A percentile compares a stretch with the other conserved stretches of the same genome.
phyloP scores from a whole-genome alignment of 1,140 invertebrate genomes.

The Apis laboriosa region DNA sequence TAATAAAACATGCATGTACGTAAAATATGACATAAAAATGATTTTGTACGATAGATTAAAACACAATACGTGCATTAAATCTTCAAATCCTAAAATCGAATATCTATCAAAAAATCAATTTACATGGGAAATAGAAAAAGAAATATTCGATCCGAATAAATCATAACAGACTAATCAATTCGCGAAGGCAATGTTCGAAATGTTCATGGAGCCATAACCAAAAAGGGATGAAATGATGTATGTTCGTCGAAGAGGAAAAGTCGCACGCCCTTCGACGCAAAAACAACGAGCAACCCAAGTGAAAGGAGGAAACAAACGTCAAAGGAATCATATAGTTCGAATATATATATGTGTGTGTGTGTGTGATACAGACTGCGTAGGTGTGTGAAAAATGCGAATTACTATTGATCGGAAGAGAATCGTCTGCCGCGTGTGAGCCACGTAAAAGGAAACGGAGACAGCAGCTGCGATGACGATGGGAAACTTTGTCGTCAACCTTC shows the following conservation, averaged over 20 bases:
- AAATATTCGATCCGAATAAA: not conserved
- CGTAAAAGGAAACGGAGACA: not conserved
- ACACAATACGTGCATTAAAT: too few relatives aligned
- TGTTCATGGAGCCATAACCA: not conserved
- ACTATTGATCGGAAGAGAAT: not conserved
- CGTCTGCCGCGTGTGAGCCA: not conserved
- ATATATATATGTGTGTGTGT: not conserved
- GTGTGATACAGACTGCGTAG: not conserved
- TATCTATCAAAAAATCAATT: not conserved
- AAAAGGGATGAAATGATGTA: not conserved
- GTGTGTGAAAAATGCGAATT: not conserved
- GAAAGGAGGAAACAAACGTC: not conserved
- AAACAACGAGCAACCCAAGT: not conserved
- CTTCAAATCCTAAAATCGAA: too few relatives aligned
- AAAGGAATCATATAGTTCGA: too few relatives aligned
- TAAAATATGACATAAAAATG: too few relatives aligned
- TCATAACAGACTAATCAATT: not conserved
- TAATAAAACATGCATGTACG: too few relatives aligned
- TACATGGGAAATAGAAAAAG: too few relatives aligned
- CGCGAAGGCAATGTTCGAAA: not conserved
- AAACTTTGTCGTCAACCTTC: constrained; percentile 12
- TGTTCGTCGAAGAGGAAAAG: constrained; percentile 24
- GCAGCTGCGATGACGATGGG: constrained; percentile 26
- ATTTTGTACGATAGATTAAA: too few relatives aligned
- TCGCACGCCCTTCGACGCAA: not conserved